Evolutionary conservation across 2,797 vertebrate species (phyloP), one percentile per base, ranked within the genome.

Genomic region (Notolepis coatsorum): DNA sequence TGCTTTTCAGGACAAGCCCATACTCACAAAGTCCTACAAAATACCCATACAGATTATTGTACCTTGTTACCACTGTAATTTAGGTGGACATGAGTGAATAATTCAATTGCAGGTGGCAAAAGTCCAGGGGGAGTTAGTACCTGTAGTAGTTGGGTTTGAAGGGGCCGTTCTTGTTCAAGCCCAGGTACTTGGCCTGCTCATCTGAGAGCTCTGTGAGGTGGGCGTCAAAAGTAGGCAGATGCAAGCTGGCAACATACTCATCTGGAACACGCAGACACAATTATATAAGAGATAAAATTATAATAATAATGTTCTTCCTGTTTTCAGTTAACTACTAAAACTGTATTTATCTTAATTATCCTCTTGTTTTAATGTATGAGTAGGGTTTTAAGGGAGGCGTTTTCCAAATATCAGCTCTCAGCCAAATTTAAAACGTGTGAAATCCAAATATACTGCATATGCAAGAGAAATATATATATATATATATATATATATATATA

Each of bases 131-230:
- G n/a, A n/a, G n/a, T 21, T 0, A 33, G 42, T 90, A 97, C 96
- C 96, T 96, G 93, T 98, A 98, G 78, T 98, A 98, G 87, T 98
- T 98, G 73, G 96, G 96, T 89, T 98, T 98, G 68, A 97, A 98
- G 24, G 96, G 96, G 47, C 96, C 96, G 0, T 98, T 98, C 87
- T 98, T 98, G 85, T 98, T 98, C 80, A 98, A 93, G 75, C 96
- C 96, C 87, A 98, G 88, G 79, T 98, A 98, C 66, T 98, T 98
- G 0, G 96, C 96, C 89, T 98, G 96, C 60, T 98, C 96, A 13
- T 98, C 96, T 0, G 90, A 87, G 61, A 98, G 92, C 73, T 98
- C 96, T 0, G 96, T 98, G 85, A 98, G 90, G 86, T 98, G 96
- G 54, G 96, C 96, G 2, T 98, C 96, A 52, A 98, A 98, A 0